Evolutionary conservation across 2,888 invertebrate genomes (phyloP), one percentile per base, ranked within the genome.

Genomic region (Muschampia plurimacula): DNA sequence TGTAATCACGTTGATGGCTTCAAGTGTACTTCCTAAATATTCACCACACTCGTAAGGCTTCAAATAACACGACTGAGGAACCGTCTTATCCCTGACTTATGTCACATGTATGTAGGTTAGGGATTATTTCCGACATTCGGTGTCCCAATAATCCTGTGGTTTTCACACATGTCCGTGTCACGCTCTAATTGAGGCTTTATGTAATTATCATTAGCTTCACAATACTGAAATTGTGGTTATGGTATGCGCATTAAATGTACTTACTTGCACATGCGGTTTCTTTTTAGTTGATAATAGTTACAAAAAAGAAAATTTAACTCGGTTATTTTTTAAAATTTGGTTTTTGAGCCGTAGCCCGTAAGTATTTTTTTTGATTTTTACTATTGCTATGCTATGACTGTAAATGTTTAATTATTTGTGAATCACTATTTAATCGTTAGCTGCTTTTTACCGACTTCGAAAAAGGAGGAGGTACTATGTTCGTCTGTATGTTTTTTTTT

Each of bases 101-200:
- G 66, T 66, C 66, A 55, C 39, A 36, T 55, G 59, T 67, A 41
- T 67, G 41, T 57, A 44, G 41, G 6, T 13, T 49, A 41, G 39
- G 55, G 41, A 44, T 59, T 9, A 13, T 82, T 82, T 79, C 85
- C 82, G 81, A 82, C 78, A 81, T 83, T 74, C 71, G 65, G 74
- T 81, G 83, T 77, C 81, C 84, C 76, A 81, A 81, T 86, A 81
- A 81, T 76, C 74, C 72, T 73, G 76, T 74, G 80, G 81, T 81
- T 80, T 80, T 81, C 79, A 77, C 77, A 32, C 4, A 71, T 74
- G 78, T n/a, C 32, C 52, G 10, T 52, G 55, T 74, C 79, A 81
- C 79, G 82, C 79, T 80, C 77, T 74, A 74, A 6, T 69, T 72
- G 57, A 39, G 2, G 55, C 44, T 67, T 67, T 57, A 67, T 59